A percentile compares a stretch with the other conserved stretches of the same genome.
phyloP scores from a whole-genome alignment of 2,888 invertebrate genomes.

The Ditula angustiorana region DNA sequence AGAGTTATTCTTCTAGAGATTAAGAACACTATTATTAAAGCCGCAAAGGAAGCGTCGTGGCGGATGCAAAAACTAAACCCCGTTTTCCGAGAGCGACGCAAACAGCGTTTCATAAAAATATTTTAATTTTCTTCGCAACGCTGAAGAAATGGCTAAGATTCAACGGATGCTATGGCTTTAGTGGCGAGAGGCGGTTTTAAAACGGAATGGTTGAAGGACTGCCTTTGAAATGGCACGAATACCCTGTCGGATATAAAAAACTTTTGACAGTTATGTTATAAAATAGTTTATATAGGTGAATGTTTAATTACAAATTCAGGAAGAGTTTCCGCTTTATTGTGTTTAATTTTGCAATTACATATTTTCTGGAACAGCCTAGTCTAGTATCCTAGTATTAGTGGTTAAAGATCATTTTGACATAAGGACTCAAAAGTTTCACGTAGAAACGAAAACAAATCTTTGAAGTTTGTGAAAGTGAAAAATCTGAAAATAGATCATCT shows the following conservation, averaged over 20 bases:
- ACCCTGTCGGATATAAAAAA: background rate
- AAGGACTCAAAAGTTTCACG: too few relatives aligned
- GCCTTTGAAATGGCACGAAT: conserved; percentile 12
- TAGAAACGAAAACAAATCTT: too few relatives aligned
- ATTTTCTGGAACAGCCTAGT: too few relatives aligned
- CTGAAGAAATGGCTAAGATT: conserved; percentile 31
- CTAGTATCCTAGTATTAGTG: too few relatives aligned
- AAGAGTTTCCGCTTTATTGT: too few relatives aligned
- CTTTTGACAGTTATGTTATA: conserved; percentile 1
- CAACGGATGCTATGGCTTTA: conserved; percentile 27
- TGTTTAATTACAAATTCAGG: too few relatives aligned
- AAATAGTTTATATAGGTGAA: background rate
- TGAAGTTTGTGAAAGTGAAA: too few relatives aligned
- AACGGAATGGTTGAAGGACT: conserved; percentile 32
- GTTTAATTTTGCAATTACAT: too few relatives aligned
- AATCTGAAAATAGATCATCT: too few relatives aligned
- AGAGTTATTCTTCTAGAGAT: conserved; percentile 26
- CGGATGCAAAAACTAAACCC: conserved; percentile 34
- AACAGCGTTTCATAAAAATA: conserved; percentile 36
- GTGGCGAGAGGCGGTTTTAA: conserved; percentile 7
- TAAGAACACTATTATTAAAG: conserved; percentile 36
- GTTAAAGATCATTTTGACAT: too few relatives aligned
- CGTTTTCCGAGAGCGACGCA: conserved; percentile 28
- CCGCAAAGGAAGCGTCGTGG: conserved; percentile 32
- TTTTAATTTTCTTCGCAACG: conserved; percentile 36